These are phyloP conservation scores for Anhinga anhinga DNA, from an alignment of 2,113 vertebrate species.

Conservation along the genomic window DNA sequence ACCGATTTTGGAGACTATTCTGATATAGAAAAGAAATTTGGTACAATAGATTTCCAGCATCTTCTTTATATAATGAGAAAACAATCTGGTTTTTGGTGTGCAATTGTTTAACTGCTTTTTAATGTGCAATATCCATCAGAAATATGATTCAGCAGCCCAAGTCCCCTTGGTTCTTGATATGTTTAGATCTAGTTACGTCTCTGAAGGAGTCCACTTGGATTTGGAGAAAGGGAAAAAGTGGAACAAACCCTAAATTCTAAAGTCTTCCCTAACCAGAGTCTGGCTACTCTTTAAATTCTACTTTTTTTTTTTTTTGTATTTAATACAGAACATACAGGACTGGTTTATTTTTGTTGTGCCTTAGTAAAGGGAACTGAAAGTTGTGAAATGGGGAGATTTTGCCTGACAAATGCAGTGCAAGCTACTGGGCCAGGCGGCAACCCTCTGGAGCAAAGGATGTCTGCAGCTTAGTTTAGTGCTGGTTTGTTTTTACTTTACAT, in stretches of 20 bases:
- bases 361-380: neutral
- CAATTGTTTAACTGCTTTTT: neutral
- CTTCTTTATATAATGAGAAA: neutral
- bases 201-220: neutral
- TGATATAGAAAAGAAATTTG: neutral
- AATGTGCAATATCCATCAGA: neutral
- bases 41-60: neutral
- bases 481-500: neutral
- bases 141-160: neutral
- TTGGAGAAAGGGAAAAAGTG: neutral
- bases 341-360: neutral
- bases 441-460: neutral
- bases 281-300: neutral
- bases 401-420: neutral
- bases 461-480: neutral
- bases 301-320: neutral
- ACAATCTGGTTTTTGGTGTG: neutral
- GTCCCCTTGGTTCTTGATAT: neutral
- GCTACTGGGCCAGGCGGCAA: neutral
- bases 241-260: neutral
- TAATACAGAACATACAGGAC: neutral
- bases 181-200: neutral
- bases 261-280: neutral
- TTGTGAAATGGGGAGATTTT: neutral
- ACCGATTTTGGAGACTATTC: neutral